Base-by-base conservation (phyloP, 1,140 invertebrate genomes). In the Diploscapter pachys region DNA sequence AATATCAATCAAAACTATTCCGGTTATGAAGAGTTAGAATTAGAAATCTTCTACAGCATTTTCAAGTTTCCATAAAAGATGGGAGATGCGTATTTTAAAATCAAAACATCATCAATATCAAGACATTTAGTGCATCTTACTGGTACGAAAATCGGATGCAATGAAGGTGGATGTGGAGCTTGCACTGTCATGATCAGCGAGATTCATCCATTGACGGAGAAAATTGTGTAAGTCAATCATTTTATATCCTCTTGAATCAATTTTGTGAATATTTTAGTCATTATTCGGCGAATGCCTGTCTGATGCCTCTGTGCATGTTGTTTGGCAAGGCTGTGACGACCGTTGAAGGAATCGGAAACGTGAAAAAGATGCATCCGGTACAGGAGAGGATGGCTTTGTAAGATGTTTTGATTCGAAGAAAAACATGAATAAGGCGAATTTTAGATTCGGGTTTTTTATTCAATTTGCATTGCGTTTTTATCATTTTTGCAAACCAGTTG, bases 141-240 rank as follows among this genome's bases (percentile, higher is more conserved):
- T 73, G 94, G 94, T 9, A 95, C 93, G 3, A 96, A 96, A 87
- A 85, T 95, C 52, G 93, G 93, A n/a, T 96, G 94, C 85, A 92
- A 91, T 2, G 94, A 96, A 89, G 94, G 93, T 63, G 94, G 94
- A 3, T 96, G 94, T 84, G 94, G 94, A 1, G 93, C 93, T 2
- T 96, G 94, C 80, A 95, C 93, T 0, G 92, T 96, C 5, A 95
- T 95, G 93, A 88, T 95, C 1, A 94, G 93, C 2, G 91, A 90
- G 78, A 90, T 89, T 63, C 89, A 93, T 81, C 87, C 90, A 31
- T 31, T 31, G 31, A 31, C 31, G 31, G 31, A 31, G 5, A 81
- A 80, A n/a, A 88, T 86, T 8, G 88, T 89, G 50, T 88, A 88
- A 86, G 87, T 92, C n/a, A 76, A 87, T 91, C 92, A 91, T 66